phyloP scores from a whole-genome alignment of 2,888 invertebrate species.

The Epistrophe eligans region DNA sequence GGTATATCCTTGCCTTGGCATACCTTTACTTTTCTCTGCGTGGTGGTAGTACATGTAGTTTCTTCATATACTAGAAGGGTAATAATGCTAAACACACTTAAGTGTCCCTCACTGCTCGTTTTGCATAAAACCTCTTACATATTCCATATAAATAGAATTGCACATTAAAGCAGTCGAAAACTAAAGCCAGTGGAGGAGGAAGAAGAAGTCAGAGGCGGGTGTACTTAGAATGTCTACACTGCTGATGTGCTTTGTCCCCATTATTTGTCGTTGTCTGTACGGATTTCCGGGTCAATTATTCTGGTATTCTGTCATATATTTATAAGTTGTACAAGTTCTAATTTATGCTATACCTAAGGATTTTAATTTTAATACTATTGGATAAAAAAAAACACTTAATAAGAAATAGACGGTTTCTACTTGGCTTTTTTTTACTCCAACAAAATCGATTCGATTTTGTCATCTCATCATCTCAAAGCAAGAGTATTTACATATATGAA shows the following conservation, averaged over 20 bases:
- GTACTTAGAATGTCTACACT: slow-evolving; percentile 4
- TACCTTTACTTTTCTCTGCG: slow-evolving; percentile 16
- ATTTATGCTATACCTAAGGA: slow-evolving; percentile 58
- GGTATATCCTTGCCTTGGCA: slow-evolving; percentile 36
- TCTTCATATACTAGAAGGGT: slow-evolving; percentile 24
- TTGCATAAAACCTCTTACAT: slow-evolving; percentile 64
- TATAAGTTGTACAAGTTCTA: slow-evolving; percentile 32
- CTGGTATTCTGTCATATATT: slow-evolving; percentile 62
- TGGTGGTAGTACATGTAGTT: slow-evolving; percentile 1
- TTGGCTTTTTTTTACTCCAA: background rate
- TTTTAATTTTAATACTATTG: slow-evolving; percentile 33
- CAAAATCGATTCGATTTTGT: too few relatives aligned
- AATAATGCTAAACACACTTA: slow-evolving; percentile 53
- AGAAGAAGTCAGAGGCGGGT: background rate
- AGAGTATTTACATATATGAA: too few relatives aligned
- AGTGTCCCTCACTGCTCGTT: slow-evolving; percentile 58
- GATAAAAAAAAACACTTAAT: background rate
- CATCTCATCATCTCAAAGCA: too few relatives aligned
- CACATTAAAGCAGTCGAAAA: slow-evolving; percentile 47
- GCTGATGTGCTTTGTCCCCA: slow-evolving; percentile 20
- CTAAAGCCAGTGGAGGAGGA: background rate
- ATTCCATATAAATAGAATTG: slow-evolving; percentile 22
- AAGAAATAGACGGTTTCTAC: background rate
- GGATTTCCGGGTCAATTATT: slow-evolving; percentile 75
- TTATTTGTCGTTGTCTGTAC: slow-evolving; percentile 49